Evolutionary conservation across 1,140 invertebrate genomes (phyloP).

Genomic region (Drosophila tani): DNA sequence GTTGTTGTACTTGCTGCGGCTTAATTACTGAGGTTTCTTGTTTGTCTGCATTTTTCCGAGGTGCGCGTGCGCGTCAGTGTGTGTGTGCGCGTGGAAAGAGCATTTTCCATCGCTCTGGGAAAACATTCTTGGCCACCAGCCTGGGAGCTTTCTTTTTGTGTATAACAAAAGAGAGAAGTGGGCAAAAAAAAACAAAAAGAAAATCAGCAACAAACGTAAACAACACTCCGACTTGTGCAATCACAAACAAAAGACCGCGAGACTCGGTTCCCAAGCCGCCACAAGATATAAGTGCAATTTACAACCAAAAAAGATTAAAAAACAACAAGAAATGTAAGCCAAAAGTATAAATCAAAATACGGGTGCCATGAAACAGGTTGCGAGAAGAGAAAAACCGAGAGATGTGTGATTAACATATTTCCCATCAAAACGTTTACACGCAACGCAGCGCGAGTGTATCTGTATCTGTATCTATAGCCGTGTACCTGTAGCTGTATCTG

Average conservation of each 20-base stretch:
- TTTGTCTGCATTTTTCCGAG: conserved; percentile 77
- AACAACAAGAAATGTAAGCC: conserved; percentile 59
- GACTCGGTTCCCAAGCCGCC: conserved; percentile 31
- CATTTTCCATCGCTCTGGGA: conserved; percentile 67
- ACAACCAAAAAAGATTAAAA: conserved; percentile 30
- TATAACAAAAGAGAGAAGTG: conserved; percentile 54
- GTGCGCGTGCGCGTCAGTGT: conserved; percentile 18
- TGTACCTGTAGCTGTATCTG: conserved; percentile 37
- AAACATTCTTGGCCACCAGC: conserved; percentile 67
- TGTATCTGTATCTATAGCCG: conserved; percentile 17
- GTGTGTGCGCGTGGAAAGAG: conserved; percentile 17
- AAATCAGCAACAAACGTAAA: conserved; percentile 63
- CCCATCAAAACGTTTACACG: conserved; percentile 77
- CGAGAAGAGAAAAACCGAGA: conserved; percentile 57
- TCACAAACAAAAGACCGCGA: conserved; percentile 57
- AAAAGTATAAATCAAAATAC: conserved; percentile 76
- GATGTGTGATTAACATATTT: conserved; percentile 79
- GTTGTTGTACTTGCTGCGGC: conserved; percentile 56
- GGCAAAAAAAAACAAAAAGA: conserved; percentile 53
- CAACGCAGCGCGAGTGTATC: conserved; percentile 32
- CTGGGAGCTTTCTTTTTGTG: conserved; percentile 73
- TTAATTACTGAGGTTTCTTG: conserved; percentile 79
- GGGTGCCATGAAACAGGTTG: conserved; percentile 70
- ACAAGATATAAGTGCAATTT: conserved; percentile 66
- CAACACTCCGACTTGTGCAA: conserved; percentile 57